Evolutionary conservation across 2,888 invertebrate genomes (phyloP), one percentile per base, ranked within the genome.

Genomic region (Hedychridium roseum): DNA sequence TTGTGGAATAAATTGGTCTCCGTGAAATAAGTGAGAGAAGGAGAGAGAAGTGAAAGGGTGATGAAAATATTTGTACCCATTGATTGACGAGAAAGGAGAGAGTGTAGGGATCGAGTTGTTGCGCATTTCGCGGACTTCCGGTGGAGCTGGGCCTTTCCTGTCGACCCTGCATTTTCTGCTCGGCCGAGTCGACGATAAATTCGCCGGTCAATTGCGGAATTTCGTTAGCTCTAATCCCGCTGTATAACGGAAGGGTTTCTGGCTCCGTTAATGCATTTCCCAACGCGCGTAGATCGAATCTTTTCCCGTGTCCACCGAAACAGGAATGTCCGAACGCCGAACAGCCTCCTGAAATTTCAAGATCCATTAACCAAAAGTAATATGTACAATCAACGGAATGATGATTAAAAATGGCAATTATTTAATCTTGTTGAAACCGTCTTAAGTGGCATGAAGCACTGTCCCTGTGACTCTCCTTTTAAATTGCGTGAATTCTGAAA

Each of bases 321-420:
- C 89, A 89, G 1, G 89, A 88, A 68, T 89, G 89, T 0, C 89
- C 90, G 60, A 87, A 89, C 0, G 86, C 84, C 7, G 86, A 84
- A 69, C 89, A 90, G 1, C 88, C 88, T 48, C 88, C 89, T 89
- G 74, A n/a, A n/a, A n/a, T n/a, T n/a, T n/a, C n/a, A n/a, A n/a
- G n/a, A n/a, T n/a, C n/a, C n/a, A n/a, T 3, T 12, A 32, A 5
- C 78, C 76, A 60, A 71, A 70, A 16, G 1, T n/a, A n/a, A 43
- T 34, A 6, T 32, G 27, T 11, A 11, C 6, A 11, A 28, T 28
- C 14, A 14, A 14, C 14, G 12, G 28, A 1, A 1, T 1, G 14
- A n/a, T 28, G 12, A n/a, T 28, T 14, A 28, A 28, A 14, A 9
- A 2, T 9, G 27, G 9, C 14, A 3, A 3, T 28, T n/a, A n/a